Conservation (phyloP, 2,888 invertebrate species). For the Acanthopleura granulata region DNA sequence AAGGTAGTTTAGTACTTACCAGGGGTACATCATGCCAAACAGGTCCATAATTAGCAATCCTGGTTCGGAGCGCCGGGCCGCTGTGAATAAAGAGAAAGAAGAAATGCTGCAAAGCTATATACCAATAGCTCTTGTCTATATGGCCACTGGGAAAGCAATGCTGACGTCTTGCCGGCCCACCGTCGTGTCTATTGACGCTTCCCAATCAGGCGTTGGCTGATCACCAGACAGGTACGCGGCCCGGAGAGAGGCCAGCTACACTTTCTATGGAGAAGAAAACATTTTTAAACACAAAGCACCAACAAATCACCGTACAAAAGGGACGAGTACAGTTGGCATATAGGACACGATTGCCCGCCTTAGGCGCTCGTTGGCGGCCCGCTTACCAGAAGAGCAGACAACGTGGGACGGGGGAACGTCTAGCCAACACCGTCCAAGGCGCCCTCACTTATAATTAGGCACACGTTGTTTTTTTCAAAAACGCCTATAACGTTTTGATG, state of each 20-base stretch:
- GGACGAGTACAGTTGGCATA: not conserved
- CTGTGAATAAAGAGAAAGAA: no score
- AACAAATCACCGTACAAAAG: constrained; percentile 4
- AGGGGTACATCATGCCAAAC: constrained; percentile 3
- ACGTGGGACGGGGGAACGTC: constrained; percentile 7
- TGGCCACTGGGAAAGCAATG: no score
- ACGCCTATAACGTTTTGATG: no score
- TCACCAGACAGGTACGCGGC: no score
- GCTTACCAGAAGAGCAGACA: not conserved
- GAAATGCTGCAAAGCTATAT: no score
- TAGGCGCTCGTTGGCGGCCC: not conserved
- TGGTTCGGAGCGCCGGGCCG: no score
- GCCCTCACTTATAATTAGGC: not conserved
- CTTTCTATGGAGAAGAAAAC: not conserved
- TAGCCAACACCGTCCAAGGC: not conserved
- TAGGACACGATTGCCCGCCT: not conserved
- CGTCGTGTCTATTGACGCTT: no score
- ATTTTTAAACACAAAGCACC: not conserved
- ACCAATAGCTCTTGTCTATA: no score
- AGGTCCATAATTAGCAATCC: not conserved
- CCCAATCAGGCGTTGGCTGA: no score
- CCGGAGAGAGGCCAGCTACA: no score
- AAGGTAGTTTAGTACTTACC: not conserved
- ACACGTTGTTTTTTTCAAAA: no score
- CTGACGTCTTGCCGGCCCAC: no score